Percentiles rank a stretch among this genome's conserved stretches.
Conservation (phyloP, 1,140 invertebrate species). For the Fopius arisanus region DNA sequence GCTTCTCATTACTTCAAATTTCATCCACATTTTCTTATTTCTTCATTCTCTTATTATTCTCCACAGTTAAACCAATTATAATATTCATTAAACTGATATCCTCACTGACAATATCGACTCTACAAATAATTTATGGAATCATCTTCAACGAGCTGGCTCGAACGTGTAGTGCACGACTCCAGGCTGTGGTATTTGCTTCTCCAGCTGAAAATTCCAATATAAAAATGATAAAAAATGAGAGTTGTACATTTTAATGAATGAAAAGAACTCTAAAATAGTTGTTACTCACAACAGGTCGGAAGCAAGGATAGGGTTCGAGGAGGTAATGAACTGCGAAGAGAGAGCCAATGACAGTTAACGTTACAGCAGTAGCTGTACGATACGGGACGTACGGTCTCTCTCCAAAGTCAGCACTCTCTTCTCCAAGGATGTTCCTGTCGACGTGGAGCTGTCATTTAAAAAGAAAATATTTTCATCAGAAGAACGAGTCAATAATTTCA, state of each 20-base stretch:
- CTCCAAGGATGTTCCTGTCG: background rate
- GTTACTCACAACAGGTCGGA: constrained; percentile 11
- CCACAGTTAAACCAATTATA: background rate
- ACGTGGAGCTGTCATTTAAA: constrained; percentile 24
- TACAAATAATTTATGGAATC: constrained; percentile 8
- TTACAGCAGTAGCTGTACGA: background rate
- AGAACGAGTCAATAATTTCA: no score
- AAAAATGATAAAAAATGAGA: background rate
- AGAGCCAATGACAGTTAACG: background rate
- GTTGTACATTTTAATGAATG: background rate
- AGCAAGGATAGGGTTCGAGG: background rate
- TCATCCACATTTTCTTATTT: background rate
- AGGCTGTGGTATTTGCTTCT: constrained; percentile 21
- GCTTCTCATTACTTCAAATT: no score
- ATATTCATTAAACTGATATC: background rate
- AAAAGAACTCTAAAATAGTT: background rate
- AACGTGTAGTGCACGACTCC: constrained; percentile 32
- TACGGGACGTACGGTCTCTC: background rate
- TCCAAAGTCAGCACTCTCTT: constrained; percentile 22
- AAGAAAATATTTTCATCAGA: no score
- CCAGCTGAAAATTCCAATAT: constrained; percentile 27
- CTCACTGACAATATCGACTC: background rate
- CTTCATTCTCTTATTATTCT: background rate
- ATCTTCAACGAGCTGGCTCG: constrained; percentile 29
- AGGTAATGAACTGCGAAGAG: background rate